Base-by-base conservation (phyloP, 2,113 vertebrate genomes). In the Chrysemys picta region DNA sequence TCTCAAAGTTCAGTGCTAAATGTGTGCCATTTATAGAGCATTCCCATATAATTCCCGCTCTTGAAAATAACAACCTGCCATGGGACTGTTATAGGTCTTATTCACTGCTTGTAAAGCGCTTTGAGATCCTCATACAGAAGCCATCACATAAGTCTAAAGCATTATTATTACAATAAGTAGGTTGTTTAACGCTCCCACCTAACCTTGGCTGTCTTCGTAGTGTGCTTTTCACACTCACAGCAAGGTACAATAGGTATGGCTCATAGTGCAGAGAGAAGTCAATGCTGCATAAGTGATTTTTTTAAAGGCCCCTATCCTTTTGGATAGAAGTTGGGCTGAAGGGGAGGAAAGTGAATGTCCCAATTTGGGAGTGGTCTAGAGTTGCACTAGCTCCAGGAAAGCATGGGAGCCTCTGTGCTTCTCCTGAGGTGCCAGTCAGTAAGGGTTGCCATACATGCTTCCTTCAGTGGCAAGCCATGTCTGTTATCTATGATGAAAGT, bases 361-460 rank as follows among this genome's bases (percentile, higher is more conserved):
- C 1, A 22, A 3, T 69, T 7, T 16, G 69, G 25, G 4, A 72
- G 5, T 0, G 10, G 10, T 42, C 9, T 0, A 0, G 35, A 90
- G 45, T 16, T 29, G 25, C 31, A 72, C 12, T 8, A 4, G 1
- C n/a, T 7, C 14, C 24, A 35, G 35, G 17, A n/a, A 69, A 35
- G 16, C 62, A 65, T 65, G 62, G 52, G 4, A 80, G 52, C 11
- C 49, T 9, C 50, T 79, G 5, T 8, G 9, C 29, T 50, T 8
- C 22, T 27, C 21, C 16, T 0, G 0, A 82, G 19, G 35, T 62
- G 29, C 76, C 87, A 0, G 0, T 0, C 82, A 31, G 5, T 27
- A 57, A 79, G 83, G 5, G 11, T 13, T 35, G 17, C 8, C 2
- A 1, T 72, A n/a, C 17, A 9, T 93, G 49, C 13, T 75, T n/a